These are phyloP conservation scores for Nesoenas mayeri DNA, from an alignment of 2,113 vertebrate genomes.

Conservation along the genomic window DNA sequence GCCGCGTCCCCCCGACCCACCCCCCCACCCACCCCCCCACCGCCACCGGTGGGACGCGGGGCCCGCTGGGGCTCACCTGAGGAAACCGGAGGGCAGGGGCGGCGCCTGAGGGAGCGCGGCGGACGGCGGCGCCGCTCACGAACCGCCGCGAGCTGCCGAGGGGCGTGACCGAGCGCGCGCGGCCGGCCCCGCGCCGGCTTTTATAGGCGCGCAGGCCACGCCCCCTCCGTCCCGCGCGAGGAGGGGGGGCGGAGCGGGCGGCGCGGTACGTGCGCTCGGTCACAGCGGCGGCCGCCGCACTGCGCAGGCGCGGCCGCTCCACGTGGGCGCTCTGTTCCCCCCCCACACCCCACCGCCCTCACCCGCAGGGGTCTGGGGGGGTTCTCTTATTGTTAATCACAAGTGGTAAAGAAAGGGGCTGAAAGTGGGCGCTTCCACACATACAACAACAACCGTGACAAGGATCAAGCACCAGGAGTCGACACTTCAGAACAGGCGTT, in stretches of 20 bases:
- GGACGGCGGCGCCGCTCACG: too few relatives aligned
- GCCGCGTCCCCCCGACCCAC: not conserved
- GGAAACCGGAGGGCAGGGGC: too few relatives aligned
- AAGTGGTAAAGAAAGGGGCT: accelerated
- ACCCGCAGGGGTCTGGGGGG: not conserved
- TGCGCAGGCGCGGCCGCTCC: not conserved
- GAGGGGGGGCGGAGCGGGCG: not conserved
- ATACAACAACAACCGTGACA: too few relatives aligned
- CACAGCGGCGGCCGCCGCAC: not conserved
- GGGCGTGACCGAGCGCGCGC: not conserved
- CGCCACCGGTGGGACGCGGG: too few relatives aligned
- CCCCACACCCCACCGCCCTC: not conserved
- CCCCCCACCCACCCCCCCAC: not conserved
- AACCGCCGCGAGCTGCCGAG: accelerated
- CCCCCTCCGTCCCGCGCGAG: not conserved
- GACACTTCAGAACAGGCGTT: too few relatives aligned
- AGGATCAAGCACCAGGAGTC: not conserved
- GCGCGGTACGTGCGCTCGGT: constrained; percentile 31
- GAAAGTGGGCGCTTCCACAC: too few relatives aligned
- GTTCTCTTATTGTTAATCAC: not conserved
- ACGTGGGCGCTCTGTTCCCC: not conserved
- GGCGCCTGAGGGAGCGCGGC: too few relatives aligned
- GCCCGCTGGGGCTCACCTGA: not conserved
- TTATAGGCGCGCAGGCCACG: not conserved
- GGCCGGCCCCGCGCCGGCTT: not conserved